Conservation (phyloP, 2,797 vertebrate genomes). For the Eulemur rubriventer region DNA sequence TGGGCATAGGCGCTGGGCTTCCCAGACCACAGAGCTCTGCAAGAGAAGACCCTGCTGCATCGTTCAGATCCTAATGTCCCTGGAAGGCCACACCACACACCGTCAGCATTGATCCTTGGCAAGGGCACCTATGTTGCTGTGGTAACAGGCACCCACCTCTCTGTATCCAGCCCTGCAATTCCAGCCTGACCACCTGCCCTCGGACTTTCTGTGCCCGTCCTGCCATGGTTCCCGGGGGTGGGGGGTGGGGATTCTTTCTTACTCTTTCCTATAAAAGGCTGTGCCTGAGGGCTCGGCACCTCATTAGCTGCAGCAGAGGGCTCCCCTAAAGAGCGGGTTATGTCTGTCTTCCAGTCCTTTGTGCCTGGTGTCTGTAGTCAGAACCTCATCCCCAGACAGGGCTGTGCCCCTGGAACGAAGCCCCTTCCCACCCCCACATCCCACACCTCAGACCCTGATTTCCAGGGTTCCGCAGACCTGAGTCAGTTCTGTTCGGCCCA, state of each 20-base stretch:
- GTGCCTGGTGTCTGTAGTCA: not conserved
- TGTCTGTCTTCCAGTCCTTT: constrained; percentile 22
- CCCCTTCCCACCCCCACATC: not conserved
- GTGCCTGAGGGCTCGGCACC: constrained; percentile 45
- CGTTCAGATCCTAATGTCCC: not conserved
- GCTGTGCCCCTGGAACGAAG: not conserved
- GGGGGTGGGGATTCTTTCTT: not conserved
- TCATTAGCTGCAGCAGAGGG: constrained; percentile 59
- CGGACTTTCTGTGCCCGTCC: not conserved
- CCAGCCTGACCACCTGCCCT: not conserved
- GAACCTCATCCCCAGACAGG: not conserved
- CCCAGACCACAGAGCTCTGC: not conserved
- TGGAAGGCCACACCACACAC: not conserved
- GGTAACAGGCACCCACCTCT: constrained; percentile 36
- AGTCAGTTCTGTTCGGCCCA: not conserved
- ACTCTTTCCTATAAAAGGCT: not conserved
- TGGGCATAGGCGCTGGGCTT: not conserved
- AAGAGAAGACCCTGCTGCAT: not conserved
- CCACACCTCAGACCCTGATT: not conserved
- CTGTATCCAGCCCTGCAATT: not conserved
- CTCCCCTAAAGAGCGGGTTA: not conserved
- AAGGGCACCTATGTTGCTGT: constrained; percentile 52
- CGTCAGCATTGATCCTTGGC: not conserved
- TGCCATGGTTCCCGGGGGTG: not conserved
- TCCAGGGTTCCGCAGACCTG: not conserved